A percentile compares a stretch with the other conserved stretches of the same genome.
Conservation (phyloP, 53 echinoderm and acorn worm species). For the Holothuria leucospilota region DNA sequence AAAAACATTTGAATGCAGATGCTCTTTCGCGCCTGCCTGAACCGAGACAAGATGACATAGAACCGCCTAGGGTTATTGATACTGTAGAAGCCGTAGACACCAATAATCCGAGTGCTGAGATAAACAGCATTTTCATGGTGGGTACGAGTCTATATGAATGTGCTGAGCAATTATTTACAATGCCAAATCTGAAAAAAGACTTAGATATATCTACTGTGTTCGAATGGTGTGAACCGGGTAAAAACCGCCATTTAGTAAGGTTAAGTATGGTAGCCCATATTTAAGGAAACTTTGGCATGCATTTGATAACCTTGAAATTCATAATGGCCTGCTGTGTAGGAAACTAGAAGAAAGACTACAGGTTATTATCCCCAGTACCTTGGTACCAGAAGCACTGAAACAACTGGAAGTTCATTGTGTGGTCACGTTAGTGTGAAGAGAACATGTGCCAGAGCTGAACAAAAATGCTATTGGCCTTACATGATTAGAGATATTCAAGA, state of each 20-base stretch:
- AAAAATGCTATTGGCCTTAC: constrained; percentile 52
- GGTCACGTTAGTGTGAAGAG: too few species aligned
- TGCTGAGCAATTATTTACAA: too few species aligned
- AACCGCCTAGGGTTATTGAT: too few species aligned
- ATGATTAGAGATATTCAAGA: constrained; percentile 56
- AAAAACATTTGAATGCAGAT: too few species aligned
- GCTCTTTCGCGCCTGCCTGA: too few species aligned
- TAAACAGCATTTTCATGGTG: too few species aligned
- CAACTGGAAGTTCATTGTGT: neutral
- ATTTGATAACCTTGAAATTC: neutral
- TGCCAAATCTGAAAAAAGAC: neutral
- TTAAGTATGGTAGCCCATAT: neutral
- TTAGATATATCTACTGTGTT: neutral
- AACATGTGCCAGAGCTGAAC: too few species aligned
- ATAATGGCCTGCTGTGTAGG: constrained; percentile 9
- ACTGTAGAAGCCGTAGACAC: too few species aligned
- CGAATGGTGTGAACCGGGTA: neutral
- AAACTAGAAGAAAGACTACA: neutral
- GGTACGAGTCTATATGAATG: too few species aligned
- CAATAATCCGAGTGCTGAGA: too few species aligned
- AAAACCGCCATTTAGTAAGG: neutral
- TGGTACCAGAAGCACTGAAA: constrained; percentile 35
- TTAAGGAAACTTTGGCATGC: constrained; percentile 3
- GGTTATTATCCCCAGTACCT: constrained; percentile 15
- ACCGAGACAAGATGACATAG: too few species aligned